These are phyloP conservation scores for Carollia perspicillata DNA, from an alignment of 2,113 vertebrate genomes.

Conservation along the genomic window DNA sequence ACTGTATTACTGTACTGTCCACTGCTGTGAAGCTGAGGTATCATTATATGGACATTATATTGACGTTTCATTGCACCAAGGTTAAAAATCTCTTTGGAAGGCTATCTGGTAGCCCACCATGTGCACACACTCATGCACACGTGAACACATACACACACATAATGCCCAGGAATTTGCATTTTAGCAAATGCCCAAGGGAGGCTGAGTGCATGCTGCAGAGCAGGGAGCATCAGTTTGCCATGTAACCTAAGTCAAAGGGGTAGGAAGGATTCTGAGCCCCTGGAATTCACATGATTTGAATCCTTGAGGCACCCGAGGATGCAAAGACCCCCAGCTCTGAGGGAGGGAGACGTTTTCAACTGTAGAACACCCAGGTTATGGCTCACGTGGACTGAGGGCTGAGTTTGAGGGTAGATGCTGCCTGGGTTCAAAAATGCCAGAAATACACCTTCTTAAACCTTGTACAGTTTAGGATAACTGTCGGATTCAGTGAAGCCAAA, in stretches of 20 bases:
- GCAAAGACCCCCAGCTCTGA: not conserved
- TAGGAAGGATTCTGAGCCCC: not conserved
- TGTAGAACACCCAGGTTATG: not conserved
- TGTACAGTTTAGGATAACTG: not conserved
- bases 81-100: not conserved
- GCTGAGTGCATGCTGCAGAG: not conserved
- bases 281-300: not conserved
- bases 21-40: not conserved
- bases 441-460: not conserved
- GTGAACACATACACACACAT: not conserved
- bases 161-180: not conserved
- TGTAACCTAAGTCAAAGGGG: not conserved
- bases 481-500: not conserved
- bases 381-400: not conserved
- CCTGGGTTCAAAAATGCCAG: not conserved
- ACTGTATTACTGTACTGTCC: not conserved
- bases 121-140: not conserved
- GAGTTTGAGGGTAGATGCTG: not conserved
- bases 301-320: not conserved
- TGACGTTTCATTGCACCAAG: not conserved
- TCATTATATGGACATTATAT: no score
- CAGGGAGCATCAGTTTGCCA: not conserved
- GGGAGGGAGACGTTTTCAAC: not conserved
- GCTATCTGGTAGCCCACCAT: not conserved
- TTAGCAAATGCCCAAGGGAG: not conserved